Percentiles rank a stretch among this genome's conserved stretches.
Conservation (phyloP, 30 jellyfish, hydroid and myxozoan genomes). For the Turritopsis dohrnii region DNA sequence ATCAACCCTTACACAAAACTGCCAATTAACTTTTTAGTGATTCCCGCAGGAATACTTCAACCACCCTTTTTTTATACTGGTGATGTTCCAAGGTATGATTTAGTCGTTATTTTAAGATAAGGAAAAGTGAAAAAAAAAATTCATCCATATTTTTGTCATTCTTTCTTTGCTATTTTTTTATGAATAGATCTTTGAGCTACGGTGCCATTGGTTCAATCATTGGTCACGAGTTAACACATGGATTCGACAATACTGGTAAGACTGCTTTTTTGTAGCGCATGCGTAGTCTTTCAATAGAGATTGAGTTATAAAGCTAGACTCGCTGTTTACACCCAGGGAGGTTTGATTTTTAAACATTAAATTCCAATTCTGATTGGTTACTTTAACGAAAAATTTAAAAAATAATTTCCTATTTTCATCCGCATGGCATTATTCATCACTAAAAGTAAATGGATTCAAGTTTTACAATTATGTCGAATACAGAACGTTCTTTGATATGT, state of each 20-base stretch:
- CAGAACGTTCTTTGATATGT: too few species aligned
- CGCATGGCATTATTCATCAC: too few species aligned
- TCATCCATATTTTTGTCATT: not conserved
- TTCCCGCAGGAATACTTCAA: slow-evolving; percentile 98
- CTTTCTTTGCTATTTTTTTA: too few species aligned
- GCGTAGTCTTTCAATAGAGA: not conserved
- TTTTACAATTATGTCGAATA: too few species aligned
- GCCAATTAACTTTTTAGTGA: slow-evolving; percentile 42
- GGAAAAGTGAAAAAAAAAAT: not conserved
- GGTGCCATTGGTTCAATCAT: slow-evolving; percentile 99
- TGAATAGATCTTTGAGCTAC: slow-evolving; percentile 91
- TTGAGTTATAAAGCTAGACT: not conserved
- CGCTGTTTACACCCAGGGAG: too few species aligned
- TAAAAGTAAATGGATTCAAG: too few species aligned
- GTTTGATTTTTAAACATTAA: too few species aligned
- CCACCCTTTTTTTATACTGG: slow-evolving; percentile 96
- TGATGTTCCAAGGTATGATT: slow-evolving; percentile 86
- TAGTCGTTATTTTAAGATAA: not conserved
- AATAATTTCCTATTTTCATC: too few species aligned
- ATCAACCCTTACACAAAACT: not conserved
- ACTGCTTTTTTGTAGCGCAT: not conserved
- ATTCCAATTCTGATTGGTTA: too few species aligned
- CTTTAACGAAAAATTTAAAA: too few species aligned
- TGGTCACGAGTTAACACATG: slow-evolving; percentile 99
- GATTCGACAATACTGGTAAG: slow-evolving; percentile 94